Evolutionary conservation across 1,140 invertebrate genomes (phyloP).

Genomic region (Oscheius sp.): DNA sequence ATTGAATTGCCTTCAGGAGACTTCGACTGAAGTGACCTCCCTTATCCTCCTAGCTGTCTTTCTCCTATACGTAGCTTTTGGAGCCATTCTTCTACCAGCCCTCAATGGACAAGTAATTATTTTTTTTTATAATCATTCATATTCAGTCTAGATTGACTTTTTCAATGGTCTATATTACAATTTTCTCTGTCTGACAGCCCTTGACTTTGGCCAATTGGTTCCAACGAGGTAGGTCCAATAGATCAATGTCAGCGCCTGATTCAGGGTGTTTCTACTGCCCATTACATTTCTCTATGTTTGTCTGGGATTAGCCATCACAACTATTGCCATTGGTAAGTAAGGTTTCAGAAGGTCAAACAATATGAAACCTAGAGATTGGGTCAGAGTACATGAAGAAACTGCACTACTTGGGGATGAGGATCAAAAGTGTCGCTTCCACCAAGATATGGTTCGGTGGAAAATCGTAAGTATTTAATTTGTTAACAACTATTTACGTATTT

Average conservation of each 20-base stretch:
- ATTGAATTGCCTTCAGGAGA: constrained; percentile 12
- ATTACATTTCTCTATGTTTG: constrained; percentile 44
- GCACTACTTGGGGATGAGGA: constrained; percentile 42
- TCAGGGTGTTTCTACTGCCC: constrained; percentile 34
- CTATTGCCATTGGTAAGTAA: constrained; percentile 41
- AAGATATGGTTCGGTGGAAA: constrained; percentile 45
- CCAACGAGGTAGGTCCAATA: constrained; percentile 6
- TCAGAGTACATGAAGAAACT: constrained; percentile 46
- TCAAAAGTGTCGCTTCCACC: constrained; percentile 39
- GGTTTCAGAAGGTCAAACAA: too few relatives aligned
- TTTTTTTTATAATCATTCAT: not conserved
- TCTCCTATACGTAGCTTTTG: constrained; percentile 34
- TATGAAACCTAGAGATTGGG: constrained; percentile 37
- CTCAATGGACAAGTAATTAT: constrained; percentile 39
- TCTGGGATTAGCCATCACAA: constrained; percentile 42
- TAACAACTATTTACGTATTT: not conserved
- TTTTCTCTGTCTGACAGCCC: constrained; percentile 41
- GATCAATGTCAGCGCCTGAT: not conserved
- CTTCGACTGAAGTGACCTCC: constrained; percentile 37
- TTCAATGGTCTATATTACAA: constrained; percentile 46
- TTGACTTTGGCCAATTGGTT: constrained; percentile 44
- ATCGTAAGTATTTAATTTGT: constrained; percentile 9
- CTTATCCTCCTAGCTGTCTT: constrained; percentile 32
- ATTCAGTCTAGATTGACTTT: constrained; percentile 24
- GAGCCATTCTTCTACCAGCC: constrained; percentile 34